These are phyloP conservation scores for Danio aesculapii DNA, from an alignment of 2,797 vertebrate species.

Conservation along the genomic window DNA sequence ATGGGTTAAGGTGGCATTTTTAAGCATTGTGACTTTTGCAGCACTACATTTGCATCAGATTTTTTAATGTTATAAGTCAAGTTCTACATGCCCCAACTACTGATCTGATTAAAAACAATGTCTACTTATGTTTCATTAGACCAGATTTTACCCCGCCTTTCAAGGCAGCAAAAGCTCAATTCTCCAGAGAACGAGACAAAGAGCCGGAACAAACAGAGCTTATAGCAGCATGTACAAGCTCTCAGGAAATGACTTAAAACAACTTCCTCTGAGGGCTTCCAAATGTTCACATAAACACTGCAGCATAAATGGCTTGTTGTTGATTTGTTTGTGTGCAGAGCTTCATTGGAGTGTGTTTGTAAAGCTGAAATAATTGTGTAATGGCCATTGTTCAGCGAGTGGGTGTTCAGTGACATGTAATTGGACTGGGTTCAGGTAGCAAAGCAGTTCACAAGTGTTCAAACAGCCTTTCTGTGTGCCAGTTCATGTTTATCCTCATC, in stretches of 20 bases:
- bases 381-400: slow-evolving; percentile 40
- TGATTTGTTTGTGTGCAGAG: not conserved
- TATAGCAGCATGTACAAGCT: not conserved
- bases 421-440: slow-evolving; percentile 14
- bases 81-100: too few species aligned
- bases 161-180: slow-evolving; percentile 2
- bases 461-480: slow-evolving; percentile 26
- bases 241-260: slow-evolving; percentile 26
- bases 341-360: slow-evolving; percentile 16
- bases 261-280: not conserved
- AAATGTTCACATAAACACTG: not conserved
- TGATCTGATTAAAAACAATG: not conserved
- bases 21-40: too few species aligned
- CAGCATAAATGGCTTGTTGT: not conserved
- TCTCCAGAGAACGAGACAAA: slow-evolving; percentile 12
- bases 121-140: not conserved
- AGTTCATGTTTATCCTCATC: slow-evolving; percentile 40
- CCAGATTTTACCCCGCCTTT: not conserved
- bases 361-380: slow-evolving; percentile 25
- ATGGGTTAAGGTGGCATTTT: too few species aligned
- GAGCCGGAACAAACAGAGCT: not conserved
- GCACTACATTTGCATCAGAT: too few species aligned
- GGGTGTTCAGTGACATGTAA: slow-evolving; percentile 45
- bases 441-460: slow-evolving; percentile 27
- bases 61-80: too few species aligned